Evolutionary conservation across 2,113 vertebrate species (phyloP), one percentile per base, ranked within the genome.

Genomic region (Peromyscus polionotus): DNA sequence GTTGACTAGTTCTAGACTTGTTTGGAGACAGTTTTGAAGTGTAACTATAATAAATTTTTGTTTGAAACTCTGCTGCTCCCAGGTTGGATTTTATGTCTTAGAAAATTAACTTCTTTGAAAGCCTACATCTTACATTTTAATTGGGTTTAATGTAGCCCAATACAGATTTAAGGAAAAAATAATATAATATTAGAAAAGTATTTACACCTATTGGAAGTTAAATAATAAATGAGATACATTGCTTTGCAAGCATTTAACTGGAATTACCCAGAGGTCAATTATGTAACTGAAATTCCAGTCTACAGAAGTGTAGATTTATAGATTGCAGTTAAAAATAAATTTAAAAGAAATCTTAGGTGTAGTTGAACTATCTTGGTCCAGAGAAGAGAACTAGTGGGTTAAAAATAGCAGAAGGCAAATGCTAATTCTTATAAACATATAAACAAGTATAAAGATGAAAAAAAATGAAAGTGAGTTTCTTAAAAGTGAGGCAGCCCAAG

Each of bases 21-120:
- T 31, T 85, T 73, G 6, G 42, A 57, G 31, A 89, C 65, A 63
- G 19, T 73, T 72, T 36, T 8, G 16, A 79, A 24, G 45, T 12
- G 4, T 86, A 75, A 92, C 22, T 33, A 48, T 57, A 57, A 57
- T 76, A 94, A 51, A 61, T 84, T 16, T 45, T 24, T 24, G 28
- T 12, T 88, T 84, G 39, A 42, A 51, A 70, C 88, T 61, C 28
- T 13, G 59, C 67, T 77, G 7, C 42, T 68, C 87, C 36, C 9
- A 3, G 61, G 19, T 61, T 33, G 59, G 57, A 90, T 85, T 68
- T 63, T 3, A 51, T 80, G 72, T 36, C 20, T 68, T 95, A 19
- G 42, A 88, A 95, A 93, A 73, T 48, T 86, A 72, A 83, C 4
- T 4, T 42, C 2, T 77, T 90, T 92, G 63, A 97, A 24, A 26